Conservation (phyloP, 2,888 invertebrate species). For the Lasioglossum leucozonium region DNA sequence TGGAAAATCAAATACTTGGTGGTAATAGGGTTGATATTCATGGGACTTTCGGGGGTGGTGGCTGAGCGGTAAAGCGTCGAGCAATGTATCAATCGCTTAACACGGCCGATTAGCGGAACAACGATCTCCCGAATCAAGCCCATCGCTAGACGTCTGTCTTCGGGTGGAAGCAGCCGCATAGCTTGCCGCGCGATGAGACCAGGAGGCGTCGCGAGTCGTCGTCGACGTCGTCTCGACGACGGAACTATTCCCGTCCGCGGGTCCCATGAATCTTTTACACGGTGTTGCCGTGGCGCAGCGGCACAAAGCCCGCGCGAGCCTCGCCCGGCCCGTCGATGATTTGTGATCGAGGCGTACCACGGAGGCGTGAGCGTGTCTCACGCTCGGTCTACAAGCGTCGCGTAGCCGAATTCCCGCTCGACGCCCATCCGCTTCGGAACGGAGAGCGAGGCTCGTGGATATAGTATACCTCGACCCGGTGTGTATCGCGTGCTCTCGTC, state of each 20-base stretch:
- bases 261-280: slow-evolving; percentile 69
- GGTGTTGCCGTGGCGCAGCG: slow-evolving; percentile 37
- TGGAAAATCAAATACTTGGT: no score
- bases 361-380: slow-evolving; percentile 72
- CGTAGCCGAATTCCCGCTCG: slow-evolving; percentile 9
- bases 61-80: neutral
- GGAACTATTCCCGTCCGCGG: slow-evolving; percentile 72
- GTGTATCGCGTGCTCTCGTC: slow-evolving; percentile 22
- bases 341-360: slow-evolving; percentile 80
- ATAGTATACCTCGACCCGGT: neutral
- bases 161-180: slow-evolving; percentile 63
- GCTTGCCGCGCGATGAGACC: slow-evolving; percentile 51
- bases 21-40: no score
- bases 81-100: slow-evolving; percentile 3
- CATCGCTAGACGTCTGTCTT: slow-evolving; percentile 53
- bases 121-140: slow-evolving; percentile 30
- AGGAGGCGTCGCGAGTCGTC: slow-evolving; percentile 52
- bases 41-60: neutral
- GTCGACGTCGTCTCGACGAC: slow-evolving; percentile 62
- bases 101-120: neutral
- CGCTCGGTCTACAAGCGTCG: slow-evolving; percentile 70
- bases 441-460: neutral
- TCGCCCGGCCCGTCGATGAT: slow-evolving; percentile 73
- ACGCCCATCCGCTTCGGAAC: slow-evolving; percentile 15
- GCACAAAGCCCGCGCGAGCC: slow-evolving; percentile 14